These are phyloP conservation scores for Drosophila aff. DNA, from an alignment of 1,140 invertebrate genomes.

Conservation along the genomic window DNA sequence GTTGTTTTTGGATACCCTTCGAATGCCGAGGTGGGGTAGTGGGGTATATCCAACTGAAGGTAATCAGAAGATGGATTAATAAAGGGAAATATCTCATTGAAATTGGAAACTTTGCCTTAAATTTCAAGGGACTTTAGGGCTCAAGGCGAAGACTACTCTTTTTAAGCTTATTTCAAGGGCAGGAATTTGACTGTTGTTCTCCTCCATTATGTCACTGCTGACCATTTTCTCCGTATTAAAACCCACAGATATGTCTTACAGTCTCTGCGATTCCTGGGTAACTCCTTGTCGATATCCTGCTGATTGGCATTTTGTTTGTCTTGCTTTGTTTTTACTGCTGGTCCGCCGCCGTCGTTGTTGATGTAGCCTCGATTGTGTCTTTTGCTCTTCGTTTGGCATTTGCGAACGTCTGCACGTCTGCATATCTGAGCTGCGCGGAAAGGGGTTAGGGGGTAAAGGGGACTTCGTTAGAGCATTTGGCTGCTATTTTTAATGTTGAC, in stretches of 20 bases:
- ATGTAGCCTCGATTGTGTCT: conserved; percentile 55
- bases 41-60: conserved; percentile 1
- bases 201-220: neutral
- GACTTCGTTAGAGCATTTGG: conserved; percentile 60
- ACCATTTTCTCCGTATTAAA: neutral
- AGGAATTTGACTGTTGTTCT: neutral
- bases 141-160: neutral
- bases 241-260: no score
- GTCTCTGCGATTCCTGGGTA: conserved; percentile 2
- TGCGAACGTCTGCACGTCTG: conserved; percentile 77
- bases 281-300: conserved; percentile 24
- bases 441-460: neutral
- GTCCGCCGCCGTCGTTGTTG: conserved; percentile 30
- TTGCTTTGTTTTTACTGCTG: conserved; percentile 37
- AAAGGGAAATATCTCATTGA: neutral
- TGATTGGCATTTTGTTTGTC: conserved; percentile 25
- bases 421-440: conserved; percentile 56
- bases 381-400: conserved; percentile 75
- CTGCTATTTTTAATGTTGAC: conserved; percentile 82
- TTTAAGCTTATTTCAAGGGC: neutral
- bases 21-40: neutral
- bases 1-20: conserved; percentile 53
- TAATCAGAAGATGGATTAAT: neutral
- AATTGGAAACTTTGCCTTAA: neutral
- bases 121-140: no score